These are phyloP conservation scores for Epicampocera succincta DNA, from an alignment of 2,888 invertebrate genomes.

Conservation along the genomic window DNA sequence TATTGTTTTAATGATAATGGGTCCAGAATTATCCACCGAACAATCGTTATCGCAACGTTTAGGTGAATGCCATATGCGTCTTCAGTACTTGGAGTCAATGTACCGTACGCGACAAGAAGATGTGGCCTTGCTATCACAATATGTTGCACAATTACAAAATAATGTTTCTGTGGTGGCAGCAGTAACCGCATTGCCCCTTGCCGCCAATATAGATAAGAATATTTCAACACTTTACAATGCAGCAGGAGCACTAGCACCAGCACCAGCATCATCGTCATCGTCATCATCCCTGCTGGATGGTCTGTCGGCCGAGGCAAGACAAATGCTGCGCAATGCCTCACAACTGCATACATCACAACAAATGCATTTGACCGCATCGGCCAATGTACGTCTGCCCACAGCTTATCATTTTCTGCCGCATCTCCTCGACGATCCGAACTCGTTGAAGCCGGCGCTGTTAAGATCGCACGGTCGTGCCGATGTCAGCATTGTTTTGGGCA, in stretches of 20 bases:
- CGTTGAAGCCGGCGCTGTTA: slow-evolving; percentile 89
- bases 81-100: slow-evolving; percentile 90
- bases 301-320: slow-evolving; percentile 82
- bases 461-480: slow-evolving; percentile 88
- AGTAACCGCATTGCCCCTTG: slow-evolving; percentile 27
- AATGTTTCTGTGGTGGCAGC: slow-evolving; percentile 73
- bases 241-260: slow-evolving; percentile 72
- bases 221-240: slow-evolving; percentile 61
- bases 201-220: slow-evolving; percentile 67
- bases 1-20: slow-evolving; percentile 79
- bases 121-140: slow-evolving; percentile 86
- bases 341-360: slow-evolving; percentile 76
- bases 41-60: slow-evolving; percentile 86
- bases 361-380: slow-evolving; percentile 78
- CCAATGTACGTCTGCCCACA: slow-evolving; percentile 87
- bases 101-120: slow-evolving; percentile 90
- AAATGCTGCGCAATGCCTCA: slow-evolving; percentile 82
- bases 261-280: slow-evolving; percentile 70
- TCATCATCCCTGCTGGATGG: slow-evolving; percentile 78
- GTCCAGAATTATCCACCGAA: slow-evolving; percentile 85
- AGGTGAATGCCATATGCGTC: slow-evolving; percentile 89
- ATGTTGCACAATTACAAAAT: slow-evolving; percentile 82
- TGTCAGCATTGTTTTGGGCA: slow-evolving; percentile 90
- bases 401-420: slow-evolving; percentile 94
- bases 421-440: slow-evolving; percentile 89